Base-by-base conservation (phyloP, 2,113 vertebrate genomes). In the Lampris megalopsis region DNA sequence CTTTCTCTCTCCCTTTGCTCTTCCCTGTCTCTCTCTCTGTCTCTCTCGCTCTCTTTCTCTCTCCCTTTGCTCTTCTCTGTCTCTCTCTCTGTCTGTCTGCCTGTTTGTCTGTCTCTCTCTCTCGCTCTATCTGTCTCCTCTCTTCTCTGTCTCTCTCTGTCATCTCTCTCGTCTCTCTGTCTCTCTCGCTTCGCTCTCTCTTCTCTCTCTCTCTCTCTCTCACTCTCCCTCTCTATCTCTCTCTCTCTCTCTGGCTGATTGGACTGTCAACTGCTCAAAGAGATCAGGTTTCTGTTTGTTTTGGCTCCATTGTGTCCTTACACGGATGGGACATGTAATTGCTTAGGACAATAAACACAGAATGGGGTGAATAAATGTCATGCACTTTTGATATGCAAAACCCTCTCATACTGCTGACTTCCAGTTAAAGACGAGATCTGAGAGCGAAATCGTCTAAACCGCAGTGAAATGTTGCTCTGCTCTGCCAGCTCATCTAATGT, bases 221-320 rank as follows among this genome's bases (percentile, higher is more conserved):
- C 36, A 4, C 24, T 11, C 8, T 24, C 56, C 9, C 13, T 2
- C 40, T 4, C 9, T 49, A 11, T 1, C 49, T 54, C 24, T 0
- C 36, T 37, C 56, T 52, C 48, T 38, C 47, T 50, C 47, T 11
- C 49, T n/a, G 47, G 43, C 40, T 85, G 65, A 73, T 65, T 48
- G 75, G 76, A 81, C 64, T 69, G 73, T n/a, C 36, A 73, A 68
- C 63, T 0, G 80, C 68, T 87, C 72, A 71, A 37, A 73, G 71
- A 6, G 41, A 42, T 91, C 50, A 8, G 58, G 65, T 88, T 88
- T 87, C 84, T 84, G 80, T 85, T 82, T 88, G 84, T 84, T 69
- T 84, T 82, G 71, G 47, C 82, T 79, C 71, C 77, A 72, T 82
- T 86, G 86, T 88, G 82, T 82, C 47, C 53, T 41, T 37, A 73